phyloP scores from a whole-genome alignment of 1,140 invertebrate species.

The Lamellibrachia luymesi region DNA sequence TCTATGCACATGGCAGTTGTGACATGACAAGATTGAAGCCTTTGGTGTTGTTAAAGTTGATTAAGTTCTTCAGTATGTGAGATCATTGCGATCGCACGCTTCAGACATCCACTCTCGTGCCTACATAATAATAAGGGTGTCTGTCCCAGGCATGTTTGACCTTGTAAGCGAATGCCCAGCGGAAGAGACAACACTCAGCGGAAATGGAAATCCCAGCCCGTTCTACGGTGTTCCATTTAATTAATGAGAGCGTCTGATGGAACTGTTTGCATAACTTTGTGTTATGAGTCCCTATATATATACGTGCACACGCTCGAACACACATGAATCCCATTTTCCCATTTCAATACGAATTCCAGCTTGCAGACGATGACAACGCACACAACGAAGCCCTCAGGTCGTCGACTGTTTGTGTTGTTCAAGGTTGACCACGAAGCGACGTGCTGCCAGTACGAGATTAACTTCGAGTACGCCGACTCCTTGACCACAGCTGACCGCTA shows the following conservation, averaged over 20 bases:
- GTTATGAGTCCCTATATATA: neutral
- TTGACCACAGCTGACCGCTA: conserved; percentile 28
- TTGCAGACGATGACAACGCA: too few species aligned
- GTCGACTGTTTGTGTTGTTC: neutral
- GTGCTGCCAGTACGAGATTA: conserved; percentile 30
- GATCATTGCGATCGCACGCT: neutral
- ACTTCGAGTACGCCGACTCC: conserved; percentile 25
- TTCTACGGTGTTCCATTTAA: too few species aligned
- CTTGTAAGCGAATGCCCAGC: too few species aligned
- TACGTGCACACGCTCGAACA: neutral
- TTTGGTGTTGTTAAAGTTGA: neutral
- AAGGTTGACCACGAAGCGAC: conserved; percentile 30
- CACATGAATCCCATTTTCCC: neutral
- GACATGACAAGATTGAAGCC: neutral
- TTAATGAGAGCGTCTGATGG: too few species aligned
- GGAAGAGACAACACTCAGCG: too few species aligned
- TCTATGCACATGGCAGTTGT: neutral
- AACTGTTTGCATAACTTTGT: neutral
- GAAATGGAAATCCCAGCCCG: too few species aligned
- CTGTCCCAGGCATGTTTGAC: too few species aligned
- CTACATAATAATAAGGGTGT: too few species aligned
- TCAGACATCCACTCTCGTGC: neutral
- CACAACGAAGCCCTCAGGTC: neutral
- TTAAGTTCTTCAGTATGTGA: neutral
- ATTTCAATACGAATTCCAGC: too few species aligned